A percentile compares a stretch with the other conserved stretches of the same genome.
These are phyloP conservation scores for Sebastes cheni DNA, from an alignment of 2,797 vertebrate genomes.

Conservation along the genomic window DNA sequence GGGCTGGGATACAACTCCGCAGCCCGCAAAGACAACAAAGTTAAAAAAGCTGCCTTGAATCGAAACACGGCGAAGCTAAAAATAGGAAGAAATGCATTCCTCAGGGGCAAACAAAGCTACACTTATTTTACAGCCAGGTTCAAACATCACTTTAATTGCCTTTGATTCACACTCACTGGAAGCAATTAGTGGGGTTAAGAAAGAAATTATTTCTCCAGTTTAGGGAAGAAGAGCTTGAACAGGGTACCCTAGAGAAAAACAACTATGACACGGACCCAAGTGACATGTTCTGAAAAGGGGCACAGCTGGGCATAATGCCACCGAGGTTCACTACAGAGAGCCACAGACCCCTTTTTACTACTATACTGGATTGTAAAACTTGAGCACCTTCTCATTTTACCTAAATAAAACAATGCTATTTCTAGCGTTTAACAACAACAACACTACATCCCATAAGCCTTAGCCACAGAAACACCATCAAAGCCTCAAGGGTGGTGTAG, in stretches of 20 bases:
- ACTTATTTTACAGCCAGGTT: slow-evolving; percentile 58
- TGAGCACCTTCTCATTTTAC: slow-evolving; percentile 11
- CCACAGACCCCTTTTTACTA: background rate
- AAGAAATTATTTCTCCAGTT: slow-evolving; percentile 40
- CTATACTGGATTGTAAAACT: slow-evolving; percentile 19
- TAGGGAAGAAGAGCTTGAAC: slow-evolving; percentile 28
- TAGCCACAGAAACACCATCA: background rate
- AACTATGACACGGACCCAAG: slow-evolving; percentile 9
- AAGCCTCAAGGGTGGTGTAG: background rate
- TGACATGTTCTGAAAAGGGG: background rate
- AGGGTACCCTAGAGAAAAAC: slow-evolving; percentile 17
- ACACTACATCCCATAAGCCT: slow-evolving; percentile 8
- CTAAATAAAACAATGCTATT: slow-evolving; percentile 17
- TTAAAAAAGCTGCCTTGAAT: slow-evolving; percentile 19
- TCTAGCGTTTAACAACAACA: slow-evolving; percentile 9
- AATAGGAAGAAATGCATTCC: slow-evolving; percentile 48
- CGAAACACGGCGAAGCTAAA: slow-evolving; percentile 49
- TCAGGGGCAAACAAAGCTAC: slow-evolving; percentile 32
- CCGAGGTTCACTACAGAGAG: background rate
- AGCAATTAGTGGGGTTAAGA: slow-evolving; percentile 58
- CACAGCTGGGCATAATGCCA: slow-evolving; percentile 12
- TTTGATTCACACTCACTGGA: slow-evolving; percentile 66
- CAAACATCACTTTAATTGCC: slow-evolving; percentile 63
- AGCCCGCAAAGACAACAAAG: slow-evolving; percentile 30
- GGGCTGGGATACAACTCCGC: slow-evolving; percentile 18